A percentile compares a stretch with the other conserved stretches of the same genome.
phyloP scores from a whole-genome alignment of 2,888 invertebrate genomes.

The Charanyca ferruginea region DNA sequence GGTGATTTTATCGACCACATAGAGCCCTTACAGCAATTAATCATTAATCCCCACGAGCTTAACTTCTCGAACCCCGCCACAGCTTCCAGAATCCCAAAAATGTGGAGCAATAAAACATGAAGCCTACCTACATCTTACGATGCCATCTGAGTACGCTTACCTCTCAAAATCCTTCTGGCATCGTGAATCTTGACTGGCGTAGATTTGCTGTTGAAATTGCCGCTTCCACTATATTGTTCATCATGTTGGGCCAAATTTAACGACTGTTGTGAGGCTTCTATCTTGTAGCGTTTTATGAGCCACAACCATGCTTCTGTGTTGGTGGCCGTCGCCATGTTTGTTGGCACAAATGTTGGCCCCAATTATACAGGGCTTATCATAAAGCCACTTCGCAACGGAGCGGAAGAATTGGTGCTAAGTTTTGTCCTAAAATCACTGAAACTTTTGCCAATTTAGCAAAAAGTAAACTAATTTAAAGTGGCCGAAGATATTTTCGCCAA shows the following conservation, averaged over 20 bases:
- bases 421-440: slow-evolving; percentile 13
- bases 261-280: slow-evolving; percentile 43
- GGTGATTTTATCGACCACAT: not conserved
- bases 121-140: slow-evolving; percentile 70
- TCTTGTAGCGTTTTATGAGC: slow-evolving; percentile 46
- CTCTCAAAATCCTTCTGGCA: slow-evolving; percentile 66
- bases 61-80: slow-evolving; percentile 9
- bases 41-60: slow-evolving; percentile 23
- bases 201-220: slow-evolving; percentile 55
- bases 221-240: slow-evolving; percentile 63
- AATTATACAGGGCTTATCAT: slow-evolving; percentile 26
- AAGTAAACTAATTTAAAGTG: slow-evolving; percentile 38
- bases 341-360: slow-evolving; percentile 23
- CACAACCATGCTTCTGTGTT: slow-evolving; percentile 15
- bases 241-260: slow-evolving; percentile 57
- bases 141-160: slow-evolving; percentile 67
- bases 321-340: slow-evolving; percentile 8
- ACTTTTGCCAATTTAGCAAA: slow-evolving; percentile 43
- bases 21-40: slow-evolving; percentile 31
- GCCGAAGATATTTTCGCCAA: slow-evolving; percentile 32
- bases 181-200: slow-evolving; percentile 58
- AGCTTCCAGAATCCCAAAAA: slow-evolving; percentile 64
- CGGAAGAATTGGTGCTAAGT: slow-evolving; percentile 22
- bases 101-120: slow-evolving; percentile 67
- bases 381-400: slow-evolving; percentile 4